These are phyloP conservation scores for Saxidomus purpurata DNA, from an alignment of 1,140 invertebrate genomes.

Conservation along the genomic window DNA sequence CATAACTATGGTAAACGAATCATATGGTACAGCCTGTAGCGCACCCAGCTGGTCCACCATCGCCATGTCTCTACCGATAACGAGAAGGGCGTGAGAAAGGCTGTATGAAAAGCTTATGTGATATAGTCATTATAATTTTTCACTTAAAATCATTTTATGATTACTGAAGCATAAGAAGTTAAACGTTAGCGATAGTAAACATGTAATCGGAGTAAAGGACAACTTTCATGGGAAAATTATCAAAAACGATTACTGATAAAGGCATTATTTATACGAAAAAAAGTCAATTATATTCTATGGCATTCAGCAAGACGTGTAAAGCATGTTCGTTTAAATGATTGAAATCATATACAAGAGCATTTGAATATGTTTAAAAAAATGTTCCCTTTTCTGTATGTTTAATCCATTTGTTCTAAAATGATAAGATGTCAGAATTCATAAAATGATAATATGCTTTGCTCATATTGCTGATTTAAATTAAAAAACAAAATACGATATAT, in stretches of 20 bases:
- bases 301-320: background rate
- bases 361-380: background rate
- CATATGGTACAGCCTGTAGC: background rate
- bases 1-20: background rate
- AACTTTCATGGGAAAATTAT: conserved; percentile 55
- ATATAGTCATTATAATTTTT: conserved; percentile 60
- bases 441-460: background rate
- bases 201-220: conserved; percentile 12
- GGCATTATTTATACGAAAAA: conserved; percentile 1
- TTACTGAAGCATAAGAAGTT: conserved; percentile 36
- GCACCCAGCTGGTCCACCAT: conserved; percentile 8
- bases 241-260: conserved; percentile 39
- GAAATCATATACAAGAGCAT: background rate
- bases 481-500: no score
- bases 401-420: background rate
- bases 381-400: background rate
- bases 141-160: conserved; percentile 53
- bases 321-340: background rate
- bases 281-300: background rate
- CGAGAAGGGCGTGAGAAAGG: conserved; percentile 37
- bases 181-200: conserved; percentile 29
- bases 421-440: background rate
- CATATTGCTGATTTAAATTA: no score
- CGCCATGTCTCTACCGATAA: background rate
- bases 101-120: background rate